Evolutionary conservation across 2,797 vertebrate genomes (phyloP), one percentile per base, ranked within the genome.

Genomic region (Channallabes apus): DNA sequence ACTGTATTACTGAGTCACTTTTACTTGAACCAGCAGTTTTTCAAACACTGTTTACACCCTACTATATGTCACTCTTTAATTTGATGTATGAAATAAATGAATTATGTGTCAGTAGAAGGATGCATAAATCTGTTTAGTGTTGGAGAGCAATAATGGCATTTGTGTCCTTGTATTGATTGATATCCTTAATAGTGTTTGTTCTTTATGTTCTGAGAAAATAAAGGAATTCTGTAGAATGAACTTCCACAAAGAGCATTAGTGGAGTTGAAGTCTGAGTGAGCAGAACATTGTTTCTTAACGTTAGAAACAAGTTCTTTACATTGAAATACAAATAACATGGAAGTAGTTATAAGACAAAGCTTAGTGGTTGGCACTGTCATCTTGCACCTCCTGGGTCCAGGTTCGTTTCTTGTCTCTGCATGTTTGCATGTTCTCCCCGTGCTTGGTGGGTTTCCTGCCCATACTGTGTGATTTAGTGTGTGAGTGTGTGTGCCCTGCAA

Each of bases 1-100:
- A 38, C 76, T 38, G 12, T 22, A 58, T 62, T 22, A 38, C 22
- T 38, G 76, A 61, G 11, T 78, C 11, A 8, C 35, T 78, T 61
- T 62, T 78, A 62, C 76, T 78, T 62, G 32, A 78, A 61, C 58
- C 12, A 38, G 76, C 62, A 32, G 8, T 77, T 91, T 89, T 89
- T 86, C 91, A 85, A 79, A 78, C 84, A 88, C 88, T 86, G 90
- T 93, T 93, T 91, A 86, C 38, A 62, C 76, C 32, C 32, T 88
- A 67, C 91, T 89, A 95, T 95, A 93, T 94, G 95, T 95, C 95
- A 93, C 82, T 82, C 87, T 95, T 95, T 95, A 95, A 96, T 95
- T 94, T 95, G 95, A 94, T 91, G 88, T 94, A 94, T 95, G 93
- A 96, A 46, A 95, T 95, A 94, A 95, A 90, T 96, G 94, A 96